Evolutionary conservation across 2,113 vertebrate genomes (phyloP), one percentile per base, ranked within the genome.

Genomic region (Amazona guildingii): DNA sequence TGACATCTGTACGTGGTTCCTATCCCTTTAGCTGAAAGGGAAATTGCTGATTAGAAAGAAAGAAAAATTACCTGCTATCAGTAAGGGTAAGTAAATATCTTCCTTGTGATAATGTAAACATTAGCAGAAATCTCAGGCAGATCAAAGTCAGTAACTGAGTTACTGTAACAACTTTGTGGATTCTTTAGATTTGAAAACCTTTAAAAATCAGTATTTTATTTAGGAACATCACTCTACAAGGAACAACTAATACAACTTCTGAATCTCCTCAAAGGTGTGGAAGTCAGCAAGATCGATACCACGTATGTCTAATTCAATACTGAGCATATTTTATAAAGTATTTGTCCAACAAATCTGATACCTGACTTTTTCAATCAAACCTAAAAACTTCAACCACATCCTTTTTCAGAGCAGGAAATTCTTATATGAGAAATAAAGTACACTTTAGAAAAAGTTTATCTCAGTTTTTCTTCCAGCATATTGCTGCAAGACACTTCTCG

Each of bases 81-180:
- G 2, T 63, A 46, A 41, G 88, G 9, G 12, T 39, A 73, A 72
- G 20, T 6, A 54, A 77, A 19, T 25, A 7, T 68, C 37, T 52
- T 52, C n/a, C 70, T 43, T 5, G 13, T 9, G 12, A 52, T 29
- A 83, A 63, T 5, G 20, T 41, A 80, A 39, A 14, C 46, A 49
- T 8, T 80, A 39, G 15, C 15, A 81, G 33, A 52, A 37, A 57
- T 57, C 39, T 57, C 24, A 46, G 9, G 57, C 5, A 78, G 44
- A 86, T 35, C 25, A 17, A 80, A 73, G 28, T 15, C 62, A 88
- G 4, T 44, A 86, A 62, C 19, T 19, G 17, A 78, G 25, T n/a
- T 64, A 67, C 18, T n/a, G 5, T 6, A 41, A 0, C 4, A 84
- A 59, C 7, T 55, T 83, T 37, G 79, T 0, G 0, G n/a, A 80